Evolutionary conservation across 2,113 vertebrate species (phyloP).

Genomic region (Heterocephalus glaber): DNA sequence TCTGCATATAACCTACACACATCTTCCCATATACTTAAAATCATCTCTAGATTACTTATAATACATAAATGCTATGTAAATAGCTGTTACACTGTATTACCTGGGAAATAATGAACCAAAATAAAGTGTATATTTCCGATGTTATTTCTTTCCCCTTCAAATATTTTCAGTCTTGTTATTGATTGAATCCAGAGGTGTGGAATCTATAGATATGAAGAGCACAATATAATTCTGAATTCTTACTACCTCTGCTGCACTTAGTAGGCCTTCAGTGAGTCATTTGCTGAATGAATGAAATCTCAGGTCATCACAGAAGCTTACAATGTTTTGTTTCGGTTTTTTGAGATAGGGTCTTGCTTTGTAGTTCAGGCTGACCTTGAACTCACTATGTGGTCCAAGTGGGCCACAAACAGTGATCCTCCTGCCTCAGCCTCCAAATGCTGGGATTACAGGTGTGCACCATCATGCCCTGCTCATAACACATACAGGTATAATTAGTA

Average conservation of each 20-base stretch:
- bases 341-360: background rate
- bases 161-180: background rate
- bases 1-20: background rate
- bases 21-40: background rate
- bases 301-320: background rate
- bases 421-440: background rate
- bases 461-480: background rate
- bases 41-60: background rate
- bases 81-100: background rate
- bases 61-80: background rate
- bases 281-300: slow-evolving; percentile 25
- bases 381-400: too few relatives aligned
- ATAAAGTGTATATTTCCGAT: background rate
- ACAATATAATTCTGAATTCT: background rate
- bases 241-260: background rate
- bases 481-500: background rate
- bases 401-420: background rate
- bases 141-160: background rate
- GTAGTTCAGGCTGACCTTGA: background rate
- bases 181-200: background rate
- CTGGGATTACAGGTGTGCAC: background rate
- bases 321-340: background rate
- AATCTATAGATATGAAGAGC: background rate
- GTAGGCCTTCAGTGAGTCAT: background rate
- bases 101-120: background rate